phyloP scores from a whole-genome alignment of 2,113 vertebrate genomes.

The Cairina moschata region DNA sequence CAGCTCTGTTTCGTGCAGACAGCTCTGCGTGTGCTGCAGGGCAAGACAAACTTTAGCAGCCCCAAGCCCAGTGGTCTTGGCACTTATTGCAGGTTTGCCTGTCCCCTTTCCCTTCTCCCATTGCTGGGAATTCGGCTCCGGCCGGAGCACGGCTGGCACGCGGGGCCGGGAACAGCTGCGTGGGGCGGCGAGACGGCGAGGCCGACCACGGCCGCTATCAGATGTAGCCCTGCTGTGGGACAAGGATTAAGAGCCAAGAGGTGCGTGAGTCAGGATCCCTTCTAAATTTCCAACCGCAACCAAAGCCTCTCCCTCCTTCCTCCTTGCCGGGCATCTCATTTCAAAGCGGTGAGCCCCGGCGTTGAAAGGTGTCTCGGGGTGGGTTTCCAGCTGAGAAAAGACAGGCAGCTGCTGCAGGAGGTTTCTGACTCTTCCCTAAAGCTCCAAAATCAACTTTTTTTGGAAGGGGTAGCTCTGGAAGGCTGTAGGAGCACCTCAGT shows the following conservation, averaged over 20 bases:
- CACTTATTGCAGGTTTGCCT: not conserved
- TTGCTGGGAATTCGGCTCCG: not conserved
- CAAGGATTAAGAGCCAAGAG: not conserved
- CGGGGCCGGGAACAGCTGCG: not conserved
- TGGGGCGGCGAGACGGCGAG: fast-evolving
- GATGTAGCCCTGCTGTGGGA: not conserved
- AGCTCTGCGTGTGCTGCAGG: not conserved
- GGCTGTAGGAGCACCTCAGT: not conserved
- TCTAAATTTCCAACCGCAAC: not conserved
- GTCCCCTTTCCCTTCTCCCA: not conserved
- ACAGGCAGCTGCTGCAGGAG: not conserved
- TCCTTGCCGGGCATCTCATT: not conserved
- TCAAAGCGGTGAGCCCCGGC: not conserved
- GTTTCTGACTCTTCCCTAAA: not conserved
- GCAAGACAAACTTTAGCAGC: not conserved
- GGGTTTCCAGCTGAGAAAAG: not conserved
- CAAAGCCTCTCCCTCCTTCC: not conserved
- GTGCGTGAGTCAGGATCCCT: not conserved
- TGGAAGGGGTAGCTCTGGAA: not conserved
- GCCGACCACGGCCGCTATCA: not conserved
- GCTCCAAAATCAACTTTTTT: not conserved
- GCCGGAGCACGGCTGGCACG: not conserved
- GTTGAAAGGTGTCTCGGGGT: not conserved
- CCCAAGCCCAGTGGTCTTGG: not conserved
- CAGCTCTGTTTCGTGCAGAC: fast-evolving